Conservation (phyloP, 2,113 vertebrate genomes). For the Thymallus thymallus region DNA sequence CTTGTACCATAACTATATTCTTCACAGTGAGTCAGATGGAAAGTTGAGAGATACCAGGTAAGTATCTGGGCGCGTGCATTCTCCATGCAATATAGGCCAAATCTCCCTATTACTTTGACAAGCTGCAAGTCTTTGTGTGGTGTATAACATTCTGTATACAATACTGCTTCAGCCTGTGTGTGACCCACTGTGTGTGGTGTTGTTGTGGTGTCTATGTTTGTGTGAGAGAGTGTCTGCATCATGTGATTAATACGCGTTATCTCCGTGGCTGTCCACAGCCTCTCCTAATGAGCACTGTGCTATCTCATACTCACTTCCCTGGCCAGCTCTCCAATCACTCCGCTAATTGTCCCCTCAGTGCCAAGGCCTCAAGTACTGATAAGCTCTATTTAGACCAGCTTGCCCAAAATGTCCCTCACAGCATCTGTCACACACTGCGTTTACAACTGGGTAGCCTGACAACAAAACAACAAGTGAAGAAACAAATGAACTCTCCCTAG, state of each 20-base stretch:
- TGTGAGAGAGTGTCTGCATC: conserved; percentile 9
- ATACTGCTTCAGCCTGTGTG: no score
- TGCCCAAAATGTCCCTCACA: conserved; percentile 19
- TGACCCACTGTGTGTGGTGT: conserved; percentile 5
- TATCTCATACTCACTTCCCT: conserved; percentile 61
- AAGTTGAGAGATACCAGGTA: background rate
- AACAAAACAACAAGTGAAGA: background rate
- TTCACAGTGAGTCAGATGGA: conserved; percentile 11
- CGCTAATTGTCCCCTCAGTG: conserved; percentile 40
- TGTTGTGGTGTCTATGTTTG: conserved; percentile 2
- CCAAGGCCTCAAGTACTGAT: conserved; percentile 48
- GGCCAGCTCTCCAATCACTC: conserved; percentile 31
- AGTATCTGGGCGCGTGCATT: background rate
- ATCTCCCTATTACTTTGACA: background rate
- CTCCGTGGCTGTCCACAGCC: conserved; percentile 48
- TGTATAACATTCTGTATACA: no score
- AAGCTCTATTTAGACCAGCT: conserved; percentile 40
- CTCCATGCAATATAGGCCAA: background rate
- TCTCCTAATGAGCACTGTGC: conserved; percentile 52
- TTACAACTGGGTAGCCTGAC: background rate
- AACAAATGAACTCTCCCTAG: background rate
- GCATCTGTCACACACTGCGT: conserved; percentile 17
- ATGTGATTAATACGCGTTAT: conserved; percentile 46
- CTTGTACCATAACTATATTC: conserved; percentile 43
- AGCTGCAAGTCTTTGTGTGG: background rate